Evolutionary conservation across 2,888 invertebrate species (phyloP), one percentile per base, ranked within the genome.

Genomic region (Sinhomidia bicolor): DNA sequence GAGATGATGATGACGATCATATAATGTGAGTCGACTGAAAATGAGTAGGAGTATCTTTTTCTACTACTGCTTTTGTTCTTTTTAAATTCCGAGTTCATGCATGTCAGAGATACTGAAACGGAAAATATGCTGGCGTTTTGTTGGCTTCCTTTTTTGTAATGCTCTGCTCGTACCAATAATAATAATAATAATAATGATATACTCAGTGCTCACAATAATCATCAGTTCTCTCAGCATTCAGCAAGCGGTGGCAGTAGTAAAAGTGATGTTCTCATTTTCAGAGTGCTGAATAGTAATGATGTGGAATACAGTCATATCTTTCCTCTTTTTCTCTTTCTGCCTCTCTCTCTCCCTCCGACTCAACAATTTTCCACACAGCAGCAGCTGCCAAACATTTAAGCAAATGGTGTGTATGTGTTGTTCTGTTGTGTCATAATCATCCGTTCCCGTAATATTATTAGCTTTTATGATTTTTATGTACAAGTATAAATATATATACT

Each of bases 91-190:
- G 9, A 41, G n/a, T n/a, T n/a, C n/a, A n/a, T n/a, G n/a, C n/a
- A n/a, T n/a, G 41, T 41, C 41, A 41, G 41, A 41, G 9, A 41
- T 41, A 6, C n/a, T 51, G n/a, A 51, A 51, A 17, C 1, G 4
- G 12, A 51, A 51, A 51, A 51, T 51, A 51, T 51, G 51, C 1
- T 51, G n/a, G 51, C 2, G n/a, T n/a, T n/a, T 10, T 51, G 51
- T n/a, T 51, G 51, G 51, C 51, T n/a, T n/a, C n/a, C n/a, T n/a
- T n/a, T 51, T 51, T 76, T 82, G 47, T 82, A 71, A 82, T 82
- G 47, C 82, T 20, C 32, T 29, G n/a, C 68, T 68, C 82, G 51
- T 68, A 1, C 51, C 20, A 74, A 12, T 74, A 74, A 44, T 41
- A 62, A 57, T n/a, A n/a, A n/a, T n/a, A n/a, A n/a, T n/a, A n/a